A percentile compares a stretch with the other conserved stretches of the same genome.
Evolutionary conservation across 1,140 invertebrate genomes (phyloP).

Genomic region (Halesus radiatus): DNA sequence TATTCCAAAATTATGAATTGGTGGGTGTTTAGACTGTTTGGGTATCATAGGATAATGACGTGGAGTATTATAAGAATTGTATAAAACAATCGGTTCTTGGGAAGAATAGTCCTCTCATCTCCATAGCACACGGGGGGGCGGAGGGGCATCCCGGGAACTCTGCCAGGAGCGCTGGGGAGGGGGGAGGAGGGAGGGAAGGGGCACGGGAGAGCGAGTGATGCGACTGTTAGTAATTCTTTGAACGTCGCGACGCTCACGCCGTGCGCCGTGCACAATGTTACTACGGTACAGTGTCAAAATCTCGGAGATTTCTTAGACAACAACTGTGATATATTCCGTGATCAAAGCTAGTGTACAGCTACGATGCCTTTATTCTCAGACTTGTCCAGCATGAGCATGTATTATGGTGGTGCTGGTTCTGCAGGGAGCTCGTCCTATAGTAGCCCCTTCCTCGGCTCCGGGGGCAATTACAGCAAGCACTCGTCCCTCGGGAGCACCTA

Average conservation of each 20-base stretch:
- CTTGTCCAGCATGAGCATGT: slow-evolving; percentile 69
- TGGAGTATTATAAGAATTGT: not conserved
- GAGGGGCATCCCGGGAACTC: slow-evolving; percentile 2
- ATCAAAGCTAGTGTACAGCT: slow-evolving; percentile 40
- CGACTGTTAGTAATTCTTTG: slow-evolving; percentile 58
- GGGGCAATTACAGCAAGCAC: slow-evolving; percentile 72
- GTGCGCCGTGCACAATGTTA: slow-evolving; percentile 59
- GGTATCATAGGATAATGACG: too few relatives aligned
- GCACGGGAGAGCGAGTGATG: slow-evolving; percentile 40
- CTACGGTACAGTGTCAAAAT: slow-evolving; percentile 59
- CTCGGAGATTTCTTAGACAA: slow-evolving; percentile 56
- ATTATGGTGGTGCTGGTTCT: slow-evolving; percentile 69
- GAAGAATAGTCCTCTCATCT: not conserved
- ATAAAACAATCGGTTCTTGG: slow-evolving; percentile 16
- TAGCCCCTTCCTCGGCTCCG: slow-evolving; percentile 67
- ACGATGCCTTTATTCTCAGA: slow-evolving; percentile 74
- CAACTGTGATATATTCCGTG: slow-evolving; percentile 41
- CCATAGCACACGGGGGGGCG: not conserved
- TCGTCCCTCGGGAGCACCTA: slow-evolving; percentile 66
- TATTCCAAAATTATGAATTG: too few relatives aligned
- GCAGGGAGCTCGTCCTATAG: slow-evolving; percentile 65
- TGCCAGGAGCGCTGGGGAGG: slow-evolving; percentile 26
- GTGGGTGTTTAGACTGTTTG: too few relatives aligned
- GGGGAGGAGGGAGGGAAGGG: slow-evolving; percentile 32
- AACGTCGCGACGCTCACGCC: slow-evolving; percentile 60